phyloP scores from a whole-genome alignment of 1,140 invertebrate genomes.

The Ctenoplectra terminalis region DNA sequence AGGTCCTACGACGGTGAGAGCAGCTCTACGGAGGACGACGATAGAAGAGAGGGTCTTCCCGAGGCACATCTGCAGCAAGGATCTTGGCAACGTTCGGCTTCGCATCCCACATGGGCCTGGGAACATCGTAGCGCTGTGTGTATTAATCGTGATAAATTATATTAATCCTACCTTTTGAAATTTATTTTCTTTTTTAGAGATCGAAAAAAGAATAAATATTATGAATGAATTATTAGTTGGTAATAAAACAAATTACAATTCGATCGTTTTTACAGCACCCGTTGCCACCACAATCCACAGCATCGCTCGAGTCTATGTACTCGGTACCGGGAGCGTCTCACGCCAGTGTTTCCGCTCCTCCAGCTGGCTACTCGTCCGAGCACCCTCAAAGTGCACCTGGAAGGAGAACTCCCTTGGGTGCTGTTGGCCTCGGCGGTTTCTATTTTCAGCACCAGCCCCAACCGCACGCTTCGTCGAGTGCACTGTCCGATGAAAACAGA shows the following conservation, averaged over 20 bases:
- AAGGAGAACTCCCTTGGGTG: slow-evolving; percentile 89
- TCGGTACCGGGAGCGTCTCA: slow-evolving; percentile 74
- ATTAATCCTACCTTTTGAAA: not conserved
- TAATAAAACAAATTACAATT: no score
- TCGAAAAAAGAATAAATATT: no score
- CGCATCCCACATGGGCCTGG: slow-evolving; percentile 80
- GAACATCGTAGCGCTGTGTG: slow-evolving; percentile 77
- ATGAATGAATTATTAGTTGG: no score
- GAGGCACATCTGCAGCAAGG: slow-evolving; percentile 78
- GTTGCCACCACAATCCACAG: slow-evolving; percentile 70
- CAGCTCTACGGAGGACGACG: slow-evolving; percentile 81
- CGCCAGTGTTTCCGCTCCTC: slow-evolving; percentile 67
- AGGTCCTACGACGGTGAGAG: slow-evolving; percentile 82
- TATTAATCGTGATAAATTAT: not conserved
- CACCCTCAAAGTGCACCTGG: slow-evolving; percentile 87
- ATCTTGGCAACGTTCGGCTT: slow-evolving; percentile 77
- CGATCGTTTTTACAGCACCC: slow-evolving; percentile 68
- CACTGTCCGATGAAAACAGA: slow-evolving; percentile 90
- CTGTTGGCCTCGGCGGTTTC: slow-evolving; percentile 92
- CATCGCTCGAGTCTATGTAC: slow-evolving; percentile 75
- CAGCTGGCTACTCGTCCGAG: slow-evolving; percentile 81
- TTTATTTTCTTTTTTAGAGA: not conserved
- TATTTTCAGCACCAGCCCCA: slow-evolving; percentile 86
- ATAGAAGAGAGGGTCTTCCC: slow-evolving; percentile 74
- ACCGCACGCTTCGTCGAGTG: slow-evolving; percentile 79